A percentile compares a stretch with the other conserved stretches of the same genome.
Conservation (phyloP, 2,888 invertebrate genomes). For the Cyclophora punctaria region DNA sequence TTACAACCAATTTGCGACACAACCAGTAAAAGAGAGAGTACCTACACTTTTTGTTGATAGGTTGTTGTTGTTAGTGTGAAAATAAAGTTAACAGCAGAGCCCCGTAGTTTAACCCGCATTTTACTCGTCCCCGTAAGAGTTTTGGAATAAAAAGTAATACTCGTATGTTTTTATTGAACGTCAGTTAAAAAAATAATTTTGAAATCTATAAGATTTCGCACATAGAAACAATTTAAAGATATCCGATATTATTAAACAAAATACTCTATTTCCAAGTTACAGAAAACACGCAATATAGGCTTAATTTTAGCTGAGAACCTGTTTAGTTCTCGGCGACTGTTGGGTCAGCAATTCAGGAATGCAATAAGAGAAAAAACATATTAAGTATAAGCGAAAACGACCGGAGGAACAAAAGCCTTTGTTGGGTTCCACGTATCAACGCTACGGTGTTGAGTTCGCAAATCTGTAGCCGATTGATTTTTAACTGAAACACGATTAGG, state of each 20-base stretch:
- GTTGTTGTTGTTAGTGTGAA: too few species aligned
- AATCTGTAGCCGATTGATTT: slow-evolving; percentile 53
- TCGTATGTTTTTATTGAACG: too few species aligned
- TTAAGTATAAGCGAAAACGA: slow-evolving; percentile 39
- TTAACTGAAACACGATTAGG: slow-evolving; percentile 49
- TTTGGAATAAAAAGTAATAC: too few species aligned
- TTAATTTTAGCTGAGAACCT: slow-evolving; percentile 41
- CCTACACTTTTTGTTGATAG: too few species aligned
- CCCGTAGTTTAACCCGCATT: too few species aligned
- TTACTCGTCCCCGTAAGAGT: too few species aligned
- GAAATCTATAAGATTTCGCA: too few species aligned
- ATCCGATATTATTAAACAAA: slow-evolving; percentile 2
- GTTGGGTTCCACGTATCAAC: slow-evolving; percentile 67
- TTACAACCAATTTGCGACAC: too few species aligned
- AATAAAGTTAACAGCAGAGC: too few species aligned
- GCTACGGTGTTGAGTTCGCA: slow-evolving; percentile 55
- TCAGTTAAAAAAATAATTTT: too few species aligned
- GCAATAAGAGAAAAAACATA: slow-evolving; percentile 56
- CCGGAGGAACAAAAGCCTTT: slow-evolving; percentile 68
- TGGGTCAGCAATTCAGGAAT: slow-evolving; percentile 63
- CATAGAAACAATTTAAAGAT: background rate
- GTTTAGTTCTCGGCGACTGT: slow-evolving; percentile 52
- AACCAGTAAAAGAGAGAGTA: too few species aligned
- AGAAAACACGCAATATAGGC: slow-evolving; percentile 21
- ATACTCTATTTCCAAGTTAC: slow-evolving; percentile 16